Evolutionary conservation across 1,140 invertebrate genomes (phyloP).

Genomic region (Battus philenor): DNA sequence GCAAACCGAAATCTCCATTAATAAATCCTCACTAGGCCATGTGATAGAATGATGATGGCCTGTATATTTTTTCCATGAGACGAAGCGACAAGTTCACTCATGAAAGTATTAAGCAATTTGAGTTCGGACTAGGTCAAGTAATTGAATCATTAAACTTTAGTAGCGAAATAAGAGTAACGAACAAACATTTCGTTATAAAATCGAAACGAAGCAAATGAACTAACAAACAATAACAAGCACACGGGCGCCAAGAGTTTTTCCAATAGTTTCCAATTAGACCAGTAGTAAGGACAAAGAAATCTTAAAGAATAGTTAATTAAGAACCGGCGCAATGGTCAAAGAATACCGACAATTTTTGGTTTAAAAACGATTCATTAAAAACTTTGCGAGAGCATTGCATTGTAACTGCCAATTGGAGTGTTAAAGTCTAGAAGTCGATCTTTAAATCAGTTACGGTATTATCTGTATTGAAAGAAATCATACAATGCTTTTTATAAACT

Average conservation of each 20-base stretch:
- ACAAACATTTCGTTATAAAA: background rate
- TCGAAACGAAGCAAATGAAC: conserved; percentile 6
- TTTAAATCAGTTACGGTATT: too few relatives aligned
- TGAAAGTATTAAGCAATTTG: too few relatives aligned
- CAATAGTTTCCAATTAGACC: conserved; percentile 23
- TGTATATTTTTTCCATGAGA: too few relatives aligned
- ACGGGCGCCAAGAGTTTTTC: background rate
- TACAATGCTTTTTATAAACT: too few relatives aligned
- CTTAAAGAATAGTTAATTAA: conserved; percentile 30
- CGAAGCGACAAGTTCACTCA: too few relatives aligned
- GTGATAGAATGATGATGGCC: too few relatives aligned
- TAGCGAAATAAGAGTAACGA: background rate
- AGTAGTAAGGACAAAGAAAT: conserved; percentile 28
- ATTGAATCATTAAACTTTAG: too few relatives aligned
- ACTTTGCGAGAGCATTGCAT: conserved; percentile 35
- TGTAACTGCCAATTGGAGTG: conserved; percentile 45
- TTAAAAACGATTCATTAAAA: conserved; percentile 48
- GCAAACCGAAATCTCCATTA: too few relatives aligned
- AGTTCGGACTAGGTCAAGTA: too few relatives aligned
- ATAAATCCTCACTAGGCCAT: too few relatives aligned
- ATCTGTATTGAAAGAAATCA: too few relatives aligned
- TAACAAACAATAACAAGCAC: background rate
- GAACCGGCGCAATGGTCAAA: conserved; percentile 32
- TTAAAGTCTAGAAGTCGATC: too few relatives aligned
- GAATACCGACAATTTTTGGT: conserved; percentile 34